phyloP scores from a whole-genome alignment of 2,797 vertebrate genomes.

The Pogonophryne albipinna region DNA sequence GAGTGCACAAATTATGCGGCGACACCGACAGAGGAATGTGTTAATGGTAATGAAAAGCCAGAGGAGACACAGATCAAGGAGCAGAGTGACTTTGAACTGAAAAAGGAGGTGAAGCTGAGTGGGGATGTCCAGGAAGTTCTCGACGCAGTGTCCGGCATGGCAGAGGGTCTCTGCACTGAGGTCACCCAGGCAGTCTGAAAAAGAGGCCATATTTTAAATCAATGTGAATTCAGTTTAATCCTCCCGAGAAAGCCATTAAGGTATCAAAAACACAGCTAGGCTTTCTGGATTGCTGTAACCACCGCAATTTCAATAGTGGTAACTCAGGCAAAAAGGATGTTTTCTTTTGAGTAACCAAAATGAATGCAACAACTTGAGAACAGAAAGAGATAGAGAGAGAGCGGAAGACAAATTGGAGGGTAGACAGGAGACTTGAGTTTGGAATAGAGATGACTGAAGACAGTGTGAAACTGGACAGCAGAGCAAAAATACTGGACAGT shows the following conservation, averaged over 20 bases:
- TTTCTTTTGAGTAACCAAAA: constrained; percentile 79
- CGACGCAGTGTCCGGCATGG: constrained; percentile 66
- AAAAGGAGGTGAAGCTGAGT: constrained; percentile 81
- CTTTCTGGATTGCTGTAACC: constrained; percentile 75
- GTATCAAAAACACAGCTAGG: constrained; percentile 68
- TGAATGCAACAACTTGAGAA: constrained; percentile 74
- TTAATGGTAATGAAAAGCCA: constrained; percentile 77
- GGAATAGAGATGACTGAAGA: constrained; percentile 44
- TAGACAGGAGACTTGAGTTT: constrained; percentile 46
- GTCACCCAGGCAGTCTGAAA: constrained; percentile 81
- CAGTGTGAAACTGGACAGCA: constrained; percentile 51
- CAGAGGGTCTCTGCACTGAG: constrained; percentile 72
- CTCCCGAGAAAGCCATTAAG: constrained; percentile 57
- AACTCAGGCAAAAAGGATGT: constrained; percentile 76
- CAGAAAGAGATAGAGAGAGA: constrained; percentile 30
- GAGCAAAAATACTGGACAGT: constrained; percentile 58
- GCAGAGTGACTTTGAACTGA: constrained; percentile 82
- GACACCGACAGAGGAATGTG: constrained; percentile 68
- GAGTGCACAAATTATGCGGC: constrained; percentile 60
- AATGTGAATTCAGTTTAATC: constrained; percentile 65
- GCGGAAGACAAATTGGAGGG: constrained; percentile 39
- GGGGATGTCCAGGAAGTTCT: constrained; percentile 71
- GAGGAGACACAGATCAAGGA: constrained; percentile 72
- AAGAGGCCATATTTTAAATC: constrained; percentile 48
- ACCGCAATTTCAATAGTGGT: constrained; percentile 72